Evolutionary conservation across 2,888 invertebrate genomes (phyloP).

Genomic region (Mylabris sibirica): DNA sequence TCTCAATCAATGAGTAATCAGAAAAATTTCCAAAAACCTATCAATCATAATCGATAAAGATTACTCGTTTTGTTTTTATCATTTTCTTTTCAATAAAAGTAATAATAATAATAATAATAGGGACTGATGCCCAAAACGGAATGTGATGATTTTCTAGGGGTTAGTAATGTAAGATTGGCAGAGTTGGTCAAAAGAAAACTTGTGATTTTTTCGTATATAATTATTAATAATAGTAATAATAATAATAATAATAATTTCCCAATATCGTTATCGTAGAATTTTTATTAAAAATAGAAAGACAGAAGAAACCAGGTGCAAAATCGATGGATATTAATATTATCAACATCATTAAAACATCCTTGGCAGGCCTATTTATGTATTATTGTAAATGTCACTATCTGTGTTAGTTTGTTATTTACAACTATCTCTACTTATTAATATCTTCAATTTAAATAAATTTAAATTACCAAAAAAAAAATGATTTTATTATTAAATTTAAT

Average conservation of each 20-base stretch:
- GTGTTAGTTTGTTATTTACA: conserved; percentile 60
- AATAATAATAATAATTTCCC: background rate
- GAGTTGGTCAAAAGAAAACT: background rate
- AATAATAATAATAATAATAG: conserved; percentile 34
- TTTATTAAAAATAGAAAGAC: too few species aligned
- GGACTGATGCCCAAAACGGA: conserved; percentile 58
- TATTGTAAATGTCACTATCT: conserved; percentile 60
- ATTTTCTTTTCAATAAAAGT: background rate
- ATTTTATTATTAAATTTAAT: background rate
- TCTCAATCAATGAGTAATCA: background rate
- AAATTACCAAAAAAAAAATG: background rate
- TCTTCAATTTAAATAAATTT: conserved; percentile 48
- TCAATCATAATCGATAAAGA: background rate
- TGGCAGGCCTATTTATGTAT: conserved; percentile 58
- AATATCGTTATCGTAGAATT: too few species aligned
- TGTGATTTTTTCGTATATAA: background rate
- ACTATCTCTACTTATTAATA: conserved; percentile 18
- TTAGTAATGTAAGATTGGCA: background rate
- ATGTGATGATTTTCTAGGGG: conserved; percentile 54
- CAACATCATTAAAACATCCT: conserved; percentile 26
- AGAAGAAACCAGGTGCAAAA: background rate
- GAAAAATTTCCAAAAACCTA: background rate
- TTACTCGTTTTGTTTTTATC: background rate
- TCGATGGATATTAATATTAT: background rate
- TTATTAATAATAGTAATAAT: background rate